Percentiles rank a stretch among this genome's conserved stretches.
These are phyloP conservation scores for Gryon sp. DNA, from an alignment of 1,140 invertebrate genomes.

Conservation along the genomic window DNA sequence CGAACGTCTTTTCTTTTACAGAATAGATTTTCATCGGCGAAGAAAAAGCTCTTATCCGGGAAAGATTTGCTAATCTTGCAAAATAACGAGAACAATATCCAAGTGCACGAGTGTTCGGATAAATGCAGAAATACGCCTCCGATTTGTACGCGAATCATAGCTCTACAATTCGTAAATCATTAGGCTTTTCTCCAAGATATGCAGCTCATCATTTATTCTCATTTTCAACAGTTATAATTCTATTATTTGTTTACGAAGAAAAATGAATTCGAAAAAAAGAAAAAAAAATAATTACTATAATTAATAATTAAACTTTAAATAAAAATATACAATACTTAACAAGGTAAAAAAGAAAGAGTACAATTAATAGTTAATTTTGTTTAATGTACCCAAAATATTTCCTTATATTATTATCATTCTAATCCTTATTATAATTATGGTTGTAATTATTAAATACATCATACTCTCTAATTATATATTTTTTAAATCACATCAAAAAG, in stretches of 20 bases:
- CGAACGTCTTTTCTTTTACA: not conserved
- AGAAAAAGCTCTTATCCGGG: not conserved
- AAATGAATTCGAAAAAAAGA: slow-evolving; percentile 20
- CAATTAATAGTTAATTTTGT: no score
- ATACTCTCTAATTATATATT: no score
- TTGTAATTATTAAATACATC: no score
- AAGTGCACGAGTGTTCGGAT: no score
- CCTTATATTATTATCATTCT: no score
- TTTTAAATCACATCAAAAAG: no score
- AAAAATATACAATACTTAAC: no score
- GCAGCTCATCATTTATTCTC: slow-evolving; percentile 9
- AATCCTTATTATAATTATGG: no score
- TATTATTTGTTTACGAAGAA: slow-evolving; percentile 19
- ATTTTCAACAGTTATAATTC: slow-evolving; percentile 23
- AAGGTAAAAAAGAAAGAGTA: no score
- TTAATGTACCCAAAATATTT: no score
- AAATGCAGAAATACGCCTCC: not conserved
- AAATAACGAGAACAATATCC: not conserved
- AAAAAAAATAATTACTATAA: no score
- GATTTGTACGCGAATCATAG: slow-evolving; percentile 10
- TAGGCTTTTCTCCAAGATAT: not conserved
- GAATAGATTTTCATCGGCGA: not conserved
- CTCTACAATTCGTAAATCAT: slow-evolving; percentile 31
- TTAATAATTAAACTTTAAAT: no score
- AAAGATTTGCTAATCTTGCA: not conserved